Evolutionary conservation across 2,888 invertebrate species (phyloP).

Genomic region (Catocala fraxini): DNA sequence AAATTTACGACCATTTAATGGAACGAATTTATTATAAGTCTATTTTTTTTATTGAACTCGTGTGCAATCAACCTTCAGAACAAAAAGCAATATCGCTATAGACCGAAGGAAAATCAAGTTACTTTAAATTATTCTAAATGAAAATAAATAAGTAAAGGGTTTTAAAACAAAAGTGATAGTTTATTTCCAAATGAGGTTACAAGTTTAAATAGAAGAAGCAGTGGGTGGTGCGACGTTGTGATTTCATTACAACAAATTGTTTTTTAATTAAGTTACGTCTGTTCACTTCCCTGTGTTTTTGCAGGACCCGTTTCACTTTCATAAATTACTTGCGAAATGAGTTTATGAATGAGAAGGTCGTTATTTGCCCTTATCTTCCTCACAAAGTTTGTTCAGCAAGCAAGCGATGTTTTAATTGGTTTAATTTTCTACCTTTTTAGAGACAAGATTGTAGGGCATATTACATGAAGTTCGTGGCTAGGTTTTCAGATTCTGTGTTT

Average conservation of each 20-base stretch:
- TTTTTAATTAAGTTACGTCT: conserved; percentile 57
- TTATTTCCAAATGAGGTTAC: conserved; percentile 30
- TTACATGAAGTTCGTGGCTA: too few species aligned
- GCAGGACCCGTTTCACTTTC: conserved; percentile 19
- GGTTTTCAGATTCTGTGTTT: too few species aligned
- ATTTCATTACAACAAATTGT: conserved; percentile 63
- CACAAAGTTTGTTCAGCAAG: conserved; percentile 13
- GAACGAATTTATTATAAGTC: too few species aligned
- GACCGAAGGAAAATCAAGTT: too few species aligned
- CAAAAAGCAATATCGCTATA: too few species aligned
- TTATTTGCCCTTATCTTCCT: conserved; percentile 22
- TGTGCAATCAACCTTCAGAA: too few species aligned
- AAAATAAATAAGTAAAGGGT: not conserved
- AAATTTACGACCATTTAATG: too few species aligned
- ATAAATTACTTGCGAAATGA: conserved; percentile 41
- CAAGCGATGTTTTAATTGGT: conserved; percentile 18
- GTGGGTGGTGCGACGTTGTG: conserved; percentile 40
- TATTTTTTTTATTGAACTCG: too few species aligned
- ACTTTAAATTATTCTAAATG: too few species aligned
- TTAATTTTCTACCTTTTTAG: conserved; percentile 15
- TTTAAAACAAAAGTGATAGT: conserved; percentile 25
- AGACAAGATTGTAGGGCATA: conserved; percentile 4
- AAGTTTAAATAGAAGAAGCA: conserved; percentile 28
- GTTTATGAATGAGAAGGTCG: conserved; percentile 33
- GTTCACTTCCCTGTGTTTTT: conserved; percentile 37